Conservation (phyloP, 1,140 invertebrate species). For the Scaptomyza montana region DNA sequence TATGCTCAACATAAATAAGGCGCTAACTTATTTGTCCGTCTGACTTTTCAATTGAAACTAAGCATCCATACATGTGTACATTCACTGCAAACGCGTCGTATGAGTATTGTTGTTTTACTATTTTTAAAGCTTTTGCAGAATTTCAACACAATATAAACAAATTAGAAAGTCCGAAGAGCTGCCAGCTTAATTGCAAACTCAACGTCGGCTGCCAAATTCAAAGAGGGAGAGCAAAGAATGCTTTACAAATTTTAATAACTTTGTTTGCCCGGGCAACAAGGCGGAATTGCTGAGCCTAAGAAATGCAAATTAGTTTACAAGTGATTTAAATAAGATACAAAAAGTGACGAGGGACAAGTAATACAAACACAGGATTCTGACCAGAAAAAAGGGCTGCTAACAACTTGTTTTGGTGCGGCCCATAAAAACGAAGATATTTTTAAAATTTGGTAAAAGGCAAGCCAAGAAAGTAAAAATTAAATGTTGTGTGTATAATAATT, state of each 20-base stretch:
- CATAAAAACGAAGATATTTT: constrained; percentile 42
- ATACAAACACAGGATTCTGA: constrained; percentile 13
- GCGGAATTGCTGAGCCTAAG: constrained; percentile 56
- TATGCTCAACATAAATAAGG: constrained; percentile 63
- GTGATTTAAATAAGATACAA: constrained; percentile 79
- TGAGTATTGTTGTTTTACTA: constrained; percentile 37
- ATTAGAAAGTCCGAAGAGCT: constrained; percentile 28
- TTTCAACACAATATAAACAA: constrained; percentile 14
- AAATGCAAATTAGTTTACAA: constrained; percentile 78
- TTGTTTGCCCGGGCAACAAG: constrained; percentile 53
- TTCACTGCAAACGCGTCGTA: constrained; percentile 38
- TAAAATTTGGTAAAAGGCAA: constrained; percentile 59
- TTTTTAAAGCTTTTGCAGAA: constrained; percentile 10
- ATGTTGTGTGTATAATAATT: constrained; percentile 22
- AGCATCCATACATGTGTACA: constrained; percentile 17
- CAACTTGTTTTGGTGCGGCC: constrained; percentile 39
- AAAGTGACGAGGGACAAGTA: constrained; percentile 64
- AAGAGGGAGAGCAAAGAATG: constrained; percentile 18
- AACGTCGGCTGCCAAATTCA: constrained; percentile 37
- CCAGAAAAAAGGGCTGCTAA: constrained; percentile 49
- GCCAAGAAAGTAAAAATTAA: constrained; percentile 1
- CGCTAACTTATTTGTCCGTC: constrained; percentile 31
- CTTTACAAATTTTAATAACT: constrained; percentile 68
- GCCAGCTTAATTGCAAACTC: constrained; percentile 64
- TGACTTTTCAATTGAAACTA: constrained; percentile 26